Base-by-base conservation (phyloP, 2,113 vertebrate genomes). In the Phylloscopus trochilus region DNA sequence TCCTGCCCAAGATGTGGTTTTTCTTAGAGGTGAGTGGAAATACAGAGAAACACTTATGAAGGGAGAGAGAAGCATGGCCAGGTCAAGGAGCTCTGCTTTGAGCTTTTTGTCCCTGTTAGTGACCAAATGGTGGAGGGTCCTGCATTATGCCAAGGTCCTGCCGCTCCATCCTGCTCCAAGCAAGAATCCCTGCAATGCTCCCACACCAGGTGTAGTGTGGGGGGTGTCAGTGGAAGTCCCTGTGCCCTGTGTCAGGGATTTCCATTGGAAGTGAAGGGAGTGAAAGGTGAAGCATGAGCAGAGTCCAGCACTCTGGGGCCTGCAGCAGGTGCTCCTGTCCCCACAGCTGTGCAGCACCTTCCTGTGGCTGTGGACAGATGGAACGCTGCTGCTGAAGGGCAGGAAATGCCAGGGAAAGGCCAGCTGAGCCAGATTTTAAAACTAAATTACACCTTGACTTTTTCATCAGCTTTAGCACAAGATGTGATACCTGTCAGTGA, bases 311-410 rank as follows among this genome's bases (percentile, higher is more conserved):
- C 46, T 6, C 49, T 28, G 69, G 58, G 63, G 33, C 24, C 63
- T 63, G 64, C 26, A 22, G 59, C 0, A 0, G 17, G 7, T 62
- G 19, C 37, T 91, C 35, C 49, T 7, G 8, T 39, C 28, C 55
- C 64, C 46, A 53, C 27, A 53, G 28, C 55, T 22, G 2, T 30
- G 9, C 53, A 77, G 41, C 37, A 21, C 24, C 7, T 13, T 33
- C 5, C 15, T 1, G 0, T 1, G 6, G n/a, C 60, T 53, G 20
- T 23, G 30, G 43, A 9, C 4, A 53, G 58, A 20, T 0, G 0
- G 22, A 70, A 66, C 0, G 0, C 22, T 70, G 59, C 46, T 78
- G 84, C 43, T 2, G 1, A 21, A 41, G 73, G 31, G 35, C 28
- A 58, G 41, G 51, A 62, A 72, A 66, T 24, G 3, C 39, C 33